Evolutionary conservation across 2,888 invertebrate genomes (phyloP), one percentile per base, ranked within the genome.

Genomic region (Drosophila ochracea): DNA sequence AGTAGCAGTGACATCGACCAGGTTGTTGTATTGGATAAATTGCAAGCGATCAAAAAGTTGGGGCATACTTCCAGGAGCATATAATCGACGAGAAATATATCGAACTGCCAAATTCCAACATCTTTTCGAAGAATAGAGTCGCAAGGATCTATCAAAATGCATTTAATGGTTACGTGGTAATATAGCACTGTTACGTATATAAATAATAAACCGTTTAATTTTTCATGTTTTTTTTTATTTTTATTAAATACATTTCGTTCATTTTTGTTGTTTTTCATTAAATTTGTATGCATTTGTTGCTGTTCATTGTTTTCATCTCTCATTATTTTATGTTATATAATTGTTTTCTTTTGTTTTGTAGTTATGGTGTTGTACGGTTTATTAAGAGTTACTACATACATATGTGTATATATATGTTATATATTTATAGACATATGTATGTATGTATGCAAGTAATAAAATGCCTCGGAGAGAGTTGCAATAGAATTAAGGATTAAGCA

Each of bases 231-330:
- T 72, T 76, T 83, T 71, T 77, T 77, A 90, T 73, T 83, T 90
- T 85, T 85, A 88, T 90, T 85, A 88, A 90, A 85, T 85, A 90
- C 89, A 90, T 85, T 90, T 85, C 74, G 86, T 83, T 84, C 62
- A 72, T 73, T 83, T 76, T 66, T 83, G 55, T 73, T 57, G 37
- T 78, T 58, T 58, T 53, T 59, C 76, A 70, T 75, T 82, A 74
- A 82, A 80, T 80, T 80, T 79, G 79, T 80, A 78, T 81, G 82
- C 71, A 67, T 72, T 75, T 82, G 69, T 68, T 80, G 76, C 79
- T 75, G 79, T 79, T 82, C 79, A 82, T 82, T 82, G 75, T 78
- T 85, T 81, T 68, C 60, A 67, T 83, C 81, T 83, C 74, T 72
- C 64, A 66, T 74, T 76, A 75, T 68, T 31, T 57, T 62, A 63